phyloP scores from a whole-genome alignment of 2,113 vertebrate species.

The Thryonomys swinderianus region DNA sequence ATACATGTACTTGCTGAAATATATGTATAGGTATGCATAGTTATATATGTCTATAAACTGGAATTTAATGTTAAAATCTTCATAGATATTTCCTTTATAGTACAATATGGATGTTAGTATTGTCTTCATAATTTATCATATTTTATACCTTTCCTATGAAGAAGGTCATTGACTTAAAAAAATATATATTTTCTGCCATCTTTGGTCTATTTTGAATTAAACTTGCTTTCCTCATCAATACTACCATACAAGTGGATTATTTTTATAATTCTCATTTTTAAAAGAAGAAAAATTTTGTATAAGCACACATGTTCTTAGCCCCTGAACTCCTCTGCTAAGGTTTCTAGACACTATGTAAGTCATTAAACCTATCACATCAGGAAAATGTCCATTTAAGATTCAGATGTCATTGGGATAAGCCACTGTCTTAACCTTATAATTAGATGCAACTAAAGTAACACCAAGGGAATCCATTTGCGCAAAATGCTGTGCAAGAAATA shows the following conservation, averaged over 20 bases:
- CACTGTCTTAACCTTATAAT: neutral
- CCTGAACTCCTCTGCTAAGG: neutral
- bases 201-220: slow-evolving; percentile 43
- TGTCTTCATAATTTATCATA: slow-evolving; percentile 15
- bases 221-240: neutral
- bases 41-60: neutral
- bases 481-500: neutral
- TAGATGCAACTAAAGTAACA: neutral
- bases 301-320: neutral
- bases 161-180: neutral
- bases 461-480: neutral
- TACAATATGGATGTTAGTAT: neutral
- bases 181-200: neutral
- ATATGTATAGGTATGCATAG: neutral
- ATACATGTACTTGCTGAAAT: neutral
- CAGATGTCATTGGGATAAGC: neutral
- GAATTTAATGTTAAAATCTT: slow-evolving; percentile 7
- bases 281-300: neutral
- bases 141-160: slow-evolving; percentile 9
- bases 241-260: neutral
- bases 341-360: neutral
- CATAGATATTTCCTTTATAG: neutral
- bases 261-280: slow-evolving; percentile 24
- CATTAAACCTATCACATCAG: neutral
- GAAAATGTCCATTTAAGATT: slow-evolving; percentile 8